Conservation (phyloP, 1,140 invertebrate genomes). For the Ridgeia piscesae region DNA sequence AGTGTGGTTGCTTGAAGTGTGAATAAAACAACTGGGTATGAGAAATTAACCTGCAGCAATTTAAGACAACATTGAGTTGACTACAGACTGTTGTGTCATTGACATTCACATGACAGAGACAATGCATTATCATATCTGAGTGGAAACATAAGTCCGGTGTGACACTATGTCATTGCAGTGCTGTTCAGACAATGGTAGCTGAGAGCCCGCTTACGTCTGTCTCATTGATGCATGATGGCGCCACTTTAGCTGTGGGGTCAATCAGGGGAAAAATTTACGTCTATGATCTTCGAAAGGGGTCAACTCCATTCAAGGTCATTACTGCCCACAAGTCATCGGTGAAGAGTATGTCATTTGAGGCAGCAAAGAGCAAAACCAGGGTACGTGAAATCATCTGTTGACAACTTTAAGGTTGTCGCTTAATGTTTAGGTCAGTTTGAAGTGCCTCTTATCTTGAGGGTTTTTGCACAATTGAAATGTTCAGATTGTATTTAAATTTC, state of each 20-base stretch:
- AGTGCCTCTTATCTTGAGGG: no score
- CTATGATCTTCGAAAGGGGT: slow-evolving; percentile 49
- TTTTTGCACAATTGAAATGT: no score
- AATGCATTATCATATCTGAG: neutral
- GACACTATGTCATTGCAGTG: slow-evolving; percentile 34
- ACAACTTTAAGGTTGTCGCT: no score
- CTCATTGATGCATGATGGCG: slow-evolving; percentile 49
- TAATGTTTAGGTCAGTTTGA: no score
- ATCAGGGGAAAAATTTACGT: slow-evolving; percentile 48
- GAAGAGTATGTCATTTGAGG: slow-evolving; percentile 32
- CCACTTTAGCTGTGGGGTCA: slow-evolving; percentile 49
- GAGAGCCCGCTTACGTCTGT: slow-evolving; percentile 51
- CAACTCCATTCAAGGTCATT: slow-evolving; percentile 39
- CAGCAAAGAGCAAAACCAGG: neutral
- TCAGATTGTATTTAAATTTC: no score
- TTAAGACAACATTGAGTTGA: no score
- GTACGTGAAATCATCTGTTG: neutral
- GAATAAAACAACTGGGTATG: no score
- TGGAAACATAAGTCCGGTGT: neutral
- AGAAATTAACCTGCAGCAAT: no score
- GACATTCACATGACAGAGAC: no score
- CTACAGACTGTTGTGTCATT: no score
- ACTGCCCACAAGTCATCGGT: slow-evolving; percentile 52
- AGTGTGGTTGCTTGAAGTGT: no score
- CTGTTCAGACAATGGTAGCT: slow-evolving; percentile 45